Conservation (phyloP, 2,888 invertebrate genomes). For the Machimus atricapillus region DNA sequence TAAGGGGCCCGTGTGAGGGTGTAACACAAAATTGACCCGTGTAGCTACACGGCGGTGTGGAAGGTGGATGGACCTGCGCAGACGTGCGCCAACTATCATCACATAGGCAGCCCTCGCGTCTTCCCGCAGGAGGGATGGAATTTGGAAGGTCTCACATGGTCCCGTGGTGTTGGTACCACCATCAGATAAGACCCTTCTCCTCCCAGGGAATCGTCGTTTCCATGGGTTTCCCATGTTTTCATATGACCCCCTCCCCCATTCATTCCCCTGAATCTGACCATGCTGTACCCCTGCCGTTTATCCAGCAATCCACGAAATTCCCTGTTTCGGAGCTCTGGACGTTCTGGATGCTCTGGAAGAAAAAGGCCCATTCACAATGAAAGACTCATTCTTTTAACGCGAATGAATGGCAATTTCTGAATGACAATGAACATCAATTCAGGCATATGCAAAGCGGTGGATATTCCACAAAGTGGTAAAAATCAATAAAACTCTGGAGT, state of each 20-base stretch:
- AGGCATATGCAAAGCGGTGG: not conserved
- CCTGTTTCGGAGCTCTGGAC: not conserved
- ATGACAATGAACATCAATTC: not conserved
- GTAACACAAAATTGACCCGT: not conserved
- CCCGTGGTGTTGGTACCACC: not conserved
- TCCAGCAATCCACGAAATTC: not conserved
- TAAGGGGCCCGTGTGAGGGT: not conserved
- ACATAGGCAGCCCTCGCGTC: not conserved
- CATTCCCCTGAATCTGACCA: not conserved
- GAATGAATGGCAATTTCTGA: not conserved
- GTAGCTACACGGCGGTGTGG: not conserved
- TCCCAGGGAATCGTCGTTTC: not conserved
- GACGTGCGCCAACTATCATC: not conserved
- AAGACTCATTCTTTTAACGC: not conserved
- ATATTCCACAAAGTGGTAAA: not conserved
- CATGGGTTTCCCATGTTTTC: not conserved
- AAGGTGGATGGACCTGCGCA: not conserved
- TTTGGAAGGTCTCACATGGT: not conserved
- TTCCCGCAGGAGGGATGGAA: not conserved
- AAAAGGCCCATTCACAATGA: not conserved
- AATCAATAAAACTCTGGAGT: not conserved
- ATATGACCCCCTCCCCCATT: not conserved
- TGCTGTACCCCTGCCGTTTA: not conserved
- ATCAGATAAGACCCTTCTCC: not conserved
- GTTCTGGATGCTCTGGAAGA: not conserved